A percentile compares a stretch with the other conserved stretches of the same genome.
phyloP scores from a whole-genome alignment of 2,113 vertebrate species.

The Alligator sinensis region DNA sequence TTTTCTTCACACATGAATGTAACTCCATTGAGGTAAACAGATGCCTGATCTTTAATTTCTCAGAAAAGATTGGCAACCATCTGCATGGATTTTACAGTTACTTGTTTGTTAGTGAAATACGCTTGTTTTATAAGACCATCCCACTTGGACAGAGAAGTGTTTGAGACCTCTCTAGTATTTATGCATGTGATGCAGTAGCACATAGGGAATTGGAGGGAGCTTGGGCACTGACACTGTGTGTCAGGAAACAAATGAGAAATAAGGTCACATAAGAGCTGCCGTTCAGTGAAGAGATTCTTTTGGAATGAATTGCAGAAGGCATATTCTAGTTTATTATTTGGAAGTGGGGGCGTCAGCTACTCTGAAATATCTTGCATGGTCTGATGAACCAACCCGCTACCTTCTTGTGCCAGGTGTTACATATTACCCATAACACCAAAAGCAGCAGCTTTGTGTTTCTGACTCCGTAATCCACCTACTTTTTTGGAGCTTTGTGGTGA shows the following conservation, averaged over 20 bases:
- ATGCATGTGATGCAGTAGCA: fast-evolving
- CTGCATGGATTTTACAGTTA: fast-evolving
- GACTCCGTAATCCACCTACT: too few relatives aligned
- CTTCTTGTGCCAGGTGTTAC: neutral
- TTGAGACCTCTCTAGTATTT: fast-evolving
- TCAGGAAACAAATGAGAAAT: fast-evolving
- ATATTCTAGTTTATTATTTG: fast-evolving
- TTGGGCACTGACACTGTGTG: fast-evolving
- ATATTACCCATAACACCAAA: too few relatives aligned
- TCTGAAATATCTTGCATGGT: neutral
- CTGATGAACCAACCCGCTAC: fast-evolving
- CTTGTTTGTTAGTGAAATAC: fast-evolving
- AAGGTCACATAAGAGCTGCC: too few relatives aligned
- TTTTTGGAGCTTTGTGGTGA: too few relatives aligned
- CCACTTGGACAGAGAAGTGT: neutral
- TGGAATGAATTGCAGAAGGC: neutral
- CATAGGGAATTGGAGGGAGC: fast-evolving
- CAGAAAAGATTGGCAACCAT: neutral
- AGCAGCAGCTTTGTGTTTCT: too few relatives aligned
- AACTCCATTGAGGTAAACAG: neutral
- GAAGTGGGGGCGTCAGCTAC: neutral
- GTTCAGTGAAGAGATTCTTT: neutral
- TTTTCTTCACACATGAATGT: fast-evolving
- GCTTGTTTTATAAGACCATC: too few relatives aligned
- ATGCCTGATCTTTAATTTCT: neutral